Percentiles rank a stretch among this genome's conserved stretches.
These are phyloP conservation scores for Ranitomeya variabilis DNA, from an alignment of 2,113 vertebrate species.

Conservation along the genomic window DNA sequence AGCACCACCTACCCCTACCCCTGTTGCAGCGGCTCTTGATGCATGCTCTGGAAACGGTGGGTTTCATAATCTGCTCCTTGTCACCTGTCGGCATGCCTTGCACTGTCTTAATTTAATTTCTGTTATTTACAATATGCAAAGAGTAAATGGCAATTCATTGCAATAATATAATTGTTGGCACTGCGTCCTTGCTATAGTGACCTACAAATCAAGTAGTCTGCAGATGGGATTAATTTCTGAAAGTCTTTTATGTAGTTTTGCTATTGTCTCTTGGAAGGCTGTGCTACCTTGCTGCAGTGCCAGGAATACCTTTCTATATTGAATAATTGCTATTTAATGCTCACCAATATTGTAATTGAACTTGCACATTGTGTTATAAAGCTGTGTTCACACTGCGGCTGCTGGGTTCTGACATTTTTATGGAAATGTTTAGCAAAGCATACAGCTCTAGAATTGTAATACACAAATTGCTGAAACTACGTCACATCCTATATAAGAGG, in stretches of 20 bases:
- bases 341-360: neutral
- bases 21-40: slow-evolving; percentile 90
- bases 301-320: neutral
- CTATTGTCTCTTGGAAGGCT: neutral
- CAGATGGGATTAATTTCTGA: neutral
- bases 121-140: slow-evolving; percentile 23
- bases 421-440: too few relatives aligned
- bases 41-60: slow-evolving; percentile 98
- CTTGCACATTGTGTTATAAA: neutral
- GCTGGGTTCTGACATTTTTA: too few relatives aligned
- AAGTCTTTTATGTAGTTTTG: neutral
- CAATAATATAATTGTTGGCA: neutral
- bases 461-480: neutral
- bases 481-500: neutral
- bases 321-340: neutral
- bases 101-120: slow-evolving; percentile 56
- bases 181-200: neutral
- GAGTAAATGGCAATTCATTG: neutral
- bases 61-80: slow-evolving; percentile 74
- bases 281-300: neutral
- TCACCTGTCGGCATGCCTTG: slow-evolving; percentile 59
- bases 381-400: too few relatives aligned
- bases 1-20: slow-evolving; percentile 80
- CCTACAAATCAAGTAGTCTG: neutral
- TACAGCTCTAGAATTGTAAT: too few relatives aligned